These are phyloP conservation scores for Eurystomus glaucurus DNA, from an alignment of 2,797 vertebrate genomes.

Conservation along the genomic window DNA sequence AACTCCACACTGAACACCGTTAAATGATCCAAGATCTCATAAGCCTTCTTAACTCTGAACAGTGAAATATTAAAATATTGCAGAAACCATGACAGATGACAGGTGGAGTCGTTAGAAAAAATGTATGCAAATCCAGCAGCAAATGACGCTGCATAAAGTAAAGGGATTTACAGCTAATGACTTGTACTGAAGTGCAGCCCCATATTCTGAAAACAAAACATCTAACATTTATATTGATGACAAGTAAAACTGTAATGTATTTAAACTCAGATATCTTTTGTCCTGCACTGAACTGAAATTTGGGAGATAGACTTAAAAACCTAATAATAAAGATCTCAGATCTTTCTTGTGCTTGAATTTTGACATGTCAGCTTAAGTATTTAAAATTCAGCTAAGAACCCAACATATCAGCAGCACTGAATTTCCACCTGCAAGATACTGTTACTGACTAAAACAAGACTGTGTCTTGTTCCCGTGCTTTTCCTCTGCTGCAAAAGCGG, in stretches of 20 bases:
- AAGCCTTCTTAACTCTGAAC: conserved; percentile 76
- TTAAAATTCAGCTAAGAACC: conserved; percentile 16
- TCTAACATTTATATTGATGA: neutral
- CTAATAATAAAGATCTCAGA: neutral
- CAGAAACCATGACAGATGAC: conserved; percentile 49
- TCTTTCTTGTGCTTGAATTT: conserved; percentile 12
- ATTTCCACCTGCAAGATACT: neutral
- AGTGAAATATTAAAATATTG: conserved; percentile 55
- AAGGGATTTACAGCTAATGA: conserved; percentile 3
- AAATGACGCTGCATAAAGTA: conserved; percentile 59
- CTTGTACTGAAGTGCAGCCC: neutral
- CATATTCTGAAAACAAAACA: neutral
- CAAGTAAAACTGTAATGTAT: neutral
- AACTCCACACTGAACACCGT: conserved; percentile 39
- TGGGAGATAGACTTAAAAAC: neutral
- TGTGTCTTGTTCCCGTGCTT: neutral
- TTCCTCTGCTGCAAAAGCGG: neutral
- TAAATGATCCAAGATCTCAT: conserved; percentile 74
- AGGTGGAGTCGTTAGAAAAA: conserved; percentile 21
- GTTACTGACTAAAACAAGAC: neutral
- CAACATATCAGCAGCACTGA: neutral
- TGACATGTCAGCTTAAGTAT: neutral
- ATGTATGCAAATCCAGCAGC: conserved; percentile 52
- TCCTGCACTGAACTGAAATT: conserved; percentile 11
- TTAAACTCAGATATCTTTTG: conserved; percentile 7